These are phyloP conservation scores for Drosophila kuntzei DNA, from an alignment of 2,888 invertebrate genomes.

Conservation along the genomic window DNA sequence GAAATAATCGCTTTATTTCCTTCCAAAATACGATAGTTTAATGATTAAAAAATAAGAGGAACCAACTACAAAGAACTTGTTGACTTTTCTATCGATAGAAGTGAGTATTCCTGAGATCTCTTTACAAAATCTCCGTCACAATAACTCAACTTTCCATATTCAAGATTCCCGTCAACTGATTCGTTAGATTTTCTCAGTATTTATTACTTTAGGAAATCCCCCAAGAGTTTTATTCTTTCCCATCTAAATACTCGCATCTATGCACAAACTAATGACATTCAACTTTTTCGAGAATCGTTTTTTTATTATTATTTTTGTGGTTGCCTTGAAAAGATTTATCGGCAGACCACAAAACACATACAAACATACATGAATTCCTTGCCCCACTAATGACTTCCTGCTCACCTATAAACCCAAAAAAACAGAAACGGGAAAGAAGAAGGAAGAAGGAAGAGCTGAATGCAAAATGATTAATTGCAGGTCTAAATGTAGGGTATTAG, in stretches of 20 bases:
- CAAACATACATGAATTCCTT: constrained; percentile 37
- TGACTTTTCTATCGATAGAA: too few relatives aligned
- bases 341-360: constrained; percentile 21
- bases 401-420: constrained; percentile 74
- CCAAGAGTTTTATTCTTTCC: constrained; percentile 27
- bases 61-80: too few relatives aligned
- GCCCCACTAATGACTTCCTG: constrained; percentile 74
- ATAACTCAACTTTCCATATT: background rate
- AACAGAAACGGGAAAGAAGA: background rate
- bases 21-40: too few relatives aligned
- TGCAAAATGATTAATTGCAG: constrained; percentile 67
- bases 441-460: constrained; percentile 7
- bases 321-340: constrained; percentile 50
- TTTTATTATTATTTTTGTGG: constrained; percentile 2
- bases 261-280: constrained; percentile 29
- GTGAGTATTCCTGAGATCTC: too few relatives aligned
- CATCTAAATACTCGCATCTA: constrained; percentile 1
- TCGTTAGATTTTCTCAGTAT: background rate
- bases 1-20: too few relatives aligned
- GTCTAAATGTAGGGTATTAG: constrained; percentile 63
- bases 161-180: constrained; percentile 1
- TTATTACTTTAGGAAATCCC: background rate
- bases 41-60: too few relatives aligned
- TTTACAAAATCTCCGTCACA: background rate
- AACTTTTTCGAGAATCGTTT: constrained; percentile 39